Evolutionary conservation across 2,888 invertebrate species (phyloP).

Genomic region (Leptopterna dolabrata): DNA sequence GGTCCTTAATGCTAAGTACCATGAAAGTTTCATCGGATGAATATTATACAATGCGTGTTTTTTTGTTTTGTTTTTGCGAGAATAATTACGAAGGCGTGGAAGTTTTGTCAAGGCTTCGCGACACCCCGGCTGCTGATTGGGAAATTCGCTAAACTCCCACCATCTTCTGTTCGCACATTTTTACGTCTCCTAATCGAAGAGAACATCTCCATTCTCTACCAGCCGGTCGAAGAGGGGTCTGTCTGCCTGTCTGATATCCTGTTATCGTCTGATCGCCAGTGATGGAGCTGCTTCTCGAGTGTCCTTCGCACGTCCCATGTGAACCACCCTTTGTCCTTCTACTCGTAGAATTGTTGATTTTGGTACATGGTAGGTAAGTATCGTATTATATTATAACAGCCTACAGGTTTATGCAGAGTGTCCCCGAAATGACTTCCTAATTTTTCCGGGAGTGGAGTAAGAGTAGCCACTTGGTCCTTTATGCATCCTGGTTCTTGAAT

Average conservation of each 20-base stretch:
- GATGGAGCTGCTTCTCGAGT: neutral
- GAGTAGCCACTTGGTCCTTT: too few species aligned
- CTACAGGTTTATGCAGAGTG: too few species aligned
- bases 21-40: neutral
- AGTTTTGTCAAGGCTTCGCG: neutral
- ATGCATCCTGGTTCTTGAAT: too few species aligned
- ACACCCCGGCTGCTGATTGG: neutral
- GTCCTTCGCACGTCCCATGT: neutral
- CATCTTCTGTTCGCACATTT: neutral
- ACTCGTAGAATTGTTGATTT: too few species aligned
- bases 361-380: too few species aligned
- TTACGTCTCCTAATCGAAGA: neutral
- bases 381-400: too few species aligned
- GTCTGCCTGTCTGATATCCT: neutral
- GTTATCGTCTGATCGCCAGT: neutral
- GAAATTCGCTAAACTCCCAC: neutral
- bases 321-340: too few species aligned
- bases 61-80: too few species aligned
- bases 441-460: too few species aligned
- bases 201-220: neutral
- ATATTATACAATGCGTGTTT: too few species aligned
- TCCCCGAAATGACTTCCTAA: too few species aligned
- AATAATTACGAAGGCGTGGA: neutral
- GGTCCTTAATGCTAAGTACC: too few species aligned
- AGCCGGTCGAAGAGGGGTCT: neutral